Conservation (phyloP, 2,888 invertebrate genomes). For the Thymelicus acteon region DNA sequence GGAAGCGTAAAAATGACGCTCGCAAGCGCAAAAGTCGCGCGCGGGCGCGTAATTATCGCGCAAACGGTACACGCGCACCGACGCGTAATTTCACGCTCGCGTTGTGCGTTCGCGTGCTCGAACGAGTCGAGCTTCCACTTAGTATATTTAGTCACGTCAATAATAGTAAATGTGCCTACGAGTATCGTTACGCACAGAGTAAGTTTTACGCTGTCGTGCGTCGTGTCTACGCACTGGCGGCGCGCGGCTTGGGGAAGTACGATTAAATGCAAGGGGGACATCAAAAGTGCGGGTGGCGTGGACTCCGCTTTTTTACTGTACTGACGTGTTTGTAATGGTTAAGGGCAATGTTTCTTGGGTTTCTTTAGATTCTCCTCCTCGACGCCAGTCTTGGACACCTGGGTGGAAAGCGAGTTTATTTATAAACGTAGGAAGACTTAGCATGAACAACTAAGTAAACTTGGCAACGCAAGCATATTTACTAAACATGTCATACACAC, state of each 20-base stretch:
- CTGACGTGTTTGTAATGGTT: constrained; percentile 83
- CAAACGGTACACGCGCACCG: constrained; percentile 29
- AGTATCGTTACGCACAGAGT: constrained; percentile 21
- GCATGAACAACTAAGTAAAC: neutral
- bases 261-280: constrained; percentile 47
- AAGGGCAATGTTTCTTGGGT: constrained; percentile 90
- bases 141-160: constrained; percentile 30
- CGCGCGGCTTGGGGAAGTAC: constrained; percentile 39
- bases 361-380: constrained; percentile 94
- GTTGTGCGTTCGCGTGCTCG: neutral
- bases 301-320: constrained; percentile 74
- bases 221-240: constrained; percentile 39
- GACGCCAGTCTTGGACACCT: constrained; percentile 80
- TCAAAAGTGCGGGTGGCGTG: constrained; percentile 48
- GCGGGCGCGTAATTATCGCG: constrained; percentile 24
- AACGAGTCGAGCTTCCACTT: neutral
- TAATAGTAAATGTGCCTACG: constrained; percentile 8
- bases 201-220: constrained; percentile 33
- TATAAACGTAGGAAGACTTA: no score
- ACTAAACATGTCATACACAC: neutral
- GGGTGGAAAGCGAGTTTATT: constrained; percentile 15
- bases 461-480: neutral
- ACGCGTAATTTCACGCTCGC: constrained; percentile 35
- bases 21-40: constrained; percentile 32
- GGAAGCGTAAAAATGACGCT: constrained; percentile 28